These are phyloP conservation scores for Podarcis muralis DNA, from an alignment of 2,113 vertebrate species.

Conservation along the genomic window DNA sequence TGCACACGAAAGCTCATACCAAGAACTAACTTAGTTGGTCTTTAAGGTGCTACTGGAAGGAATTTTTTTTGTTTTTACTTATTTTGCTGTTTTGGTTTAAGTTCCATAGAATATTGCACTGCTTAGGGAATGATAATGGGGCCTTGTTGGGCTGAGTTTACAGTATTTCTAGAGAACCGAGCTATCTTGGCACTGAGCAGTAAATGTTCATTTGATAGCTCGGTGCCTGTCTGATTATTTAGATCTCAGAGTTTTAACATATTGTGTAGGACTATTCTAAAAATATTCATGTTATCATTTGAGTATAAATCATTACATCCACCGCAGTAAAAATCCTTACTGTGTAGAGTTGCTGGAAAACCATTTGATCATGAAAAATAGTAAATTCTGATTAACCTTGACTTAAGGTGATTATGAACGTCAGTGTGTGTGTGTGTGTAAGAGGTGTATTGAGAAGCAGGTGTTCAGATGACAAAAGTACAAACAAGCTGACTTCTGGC, in stretches of 20 bases:
- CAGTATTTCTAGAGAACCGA: background rate
- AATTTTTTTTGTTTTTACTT: no score
- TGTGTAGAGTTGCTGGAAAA: background rate
- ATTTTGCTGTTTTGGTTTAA: background rate
- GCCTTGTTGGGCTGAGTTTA: background rate
- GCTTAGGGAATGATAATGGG: background rate
- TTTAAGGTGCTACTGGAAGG: no score
- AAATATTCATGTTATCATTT: no score
- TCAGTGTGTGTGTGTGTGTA: background rate
- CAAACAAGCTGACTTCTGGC: background rate
- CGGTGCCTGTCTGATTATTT: accelerated
- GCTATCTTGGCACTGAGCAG: background rate
- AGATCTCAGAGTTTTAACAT: background rate
- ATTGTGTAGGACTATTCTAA: background rate
- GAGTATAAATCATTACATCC: no score
- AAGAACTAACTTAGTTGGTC: no score
- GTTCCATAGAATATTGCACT: background rate
- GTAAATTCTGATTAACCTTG: accelerated
- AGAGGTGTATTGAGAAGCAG: background rate
- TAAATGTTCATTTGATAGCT: background rate
- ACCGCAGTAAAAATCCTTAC: background rate
- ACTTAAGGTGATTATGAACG: background rate
- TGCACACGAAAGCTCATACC: no score
- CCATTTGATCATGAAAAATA: constrained; percentile 1
- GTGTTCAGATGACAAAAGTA: background rate